Evolutionary conservation across 2,113 vertebrate genomes (phyloP).

Genomic region (Heliornis fulica): DNA sequence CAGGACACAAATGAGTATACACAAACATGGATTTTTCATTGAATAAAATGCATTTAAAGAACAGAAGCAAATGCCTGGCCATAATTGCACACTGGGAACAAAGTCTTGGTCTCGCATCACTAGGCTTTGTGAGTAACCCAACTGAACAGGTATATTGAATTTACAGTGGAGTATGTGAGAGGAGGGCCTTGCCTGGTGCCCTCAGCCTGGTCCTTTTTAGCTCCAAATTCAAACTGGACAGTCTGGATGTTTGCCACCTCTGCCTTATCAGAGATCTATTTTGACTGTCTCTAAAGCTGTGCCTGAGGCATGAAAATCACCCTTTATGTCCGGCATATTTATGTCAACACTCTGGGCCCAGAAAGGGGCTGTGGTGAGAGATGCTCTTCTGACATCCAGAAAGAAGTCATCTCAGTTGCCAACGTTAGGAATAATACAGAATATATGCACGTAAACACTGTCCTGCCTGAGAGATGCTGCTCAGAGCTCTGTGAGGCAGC

Average conservation of each 20-base stretch:
- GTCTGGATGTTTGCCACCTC: slow-evolving; percentile 10
- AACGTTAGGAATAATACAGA: not conserved
- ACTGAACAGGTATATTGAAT: not conserved
- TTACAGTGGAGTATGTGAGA: not conserved
- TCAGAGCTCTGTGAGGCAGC: not conserved
- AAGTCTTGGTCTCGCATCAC: not conserved
- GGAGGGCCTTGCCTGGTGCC: not conserved
- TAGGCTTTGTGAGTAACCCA: not conserved
- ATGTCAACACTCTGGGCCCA: not conserved
- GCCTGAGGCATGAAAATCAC: not conserved
- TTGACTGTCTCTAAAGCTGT: slow-evolving; percentile 23
- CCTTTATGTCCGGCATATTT: not conserved
- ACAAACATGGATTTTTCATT: not conserved
- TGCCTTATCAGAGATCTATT: slow-evolving; percentile 26
- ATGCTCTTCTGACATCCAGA: not conserved
- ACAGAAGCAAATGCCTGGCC: not conserved
- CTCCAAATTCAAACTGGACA: not conserved
- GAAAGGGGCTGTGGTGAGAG: not conserved
- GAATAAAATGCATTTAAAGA: not conserved
- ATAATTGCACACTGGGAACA: not conserved
- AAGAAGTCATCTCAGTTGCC: not conserved
- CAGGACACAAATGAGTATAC: not conserved
- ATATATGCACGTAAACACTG: not conserved
- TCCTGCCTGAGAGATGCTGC: not conserved
- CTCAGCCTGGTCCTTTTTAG: not conserved